phyloP scores from a whole-genome alignment of 2,888 invertebrate species.

The Chrysomela aeneicollis region DNA sequence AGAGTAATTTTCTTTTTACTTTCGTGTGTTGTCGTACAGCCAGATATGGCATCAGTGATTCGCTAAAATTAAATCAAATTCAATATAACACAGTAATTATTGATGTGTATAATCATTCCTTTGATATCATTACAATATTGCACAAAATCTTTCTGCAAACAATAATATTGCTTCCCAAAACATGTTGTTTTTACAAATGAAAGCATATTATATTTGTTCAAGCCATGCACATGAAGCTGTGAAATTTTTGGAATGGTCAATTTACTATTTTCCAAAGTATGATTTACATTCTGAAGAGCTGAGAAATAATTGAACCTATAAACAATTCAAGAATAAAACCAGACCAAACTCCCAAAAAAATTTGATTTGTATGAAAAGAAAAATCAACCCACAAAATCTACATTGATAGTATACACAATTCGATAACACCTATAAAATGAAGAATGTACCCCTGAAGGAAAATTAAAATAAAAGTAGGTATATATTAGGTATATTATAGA shows the following conservation, averaged over 20 bases:
- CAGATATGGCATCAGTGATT: too few relatives aligned
- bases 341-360: too few relatives aligned
- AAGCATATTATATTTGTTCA: background rate
- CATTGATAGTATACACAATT: conserved; percentile 16
- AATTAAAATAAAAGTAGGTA: background rate
- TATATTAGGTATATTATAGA: conserved; percentile 17
- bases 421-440: conserved; percentile 18
- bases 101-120: background rate
- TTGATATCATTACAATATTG: background rate
- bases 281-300: too few relatives aligned
- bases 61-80: too few relatives aligned
- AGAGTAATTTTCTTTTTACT: too few relatives aligned
- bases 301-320: too few relatives aligned
- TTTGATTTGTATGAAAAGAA: too few relatives aligned
- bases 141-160: background rate
- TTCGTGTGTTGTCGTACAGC: too few relatives aligned
- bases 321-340: too few relatives aligned
- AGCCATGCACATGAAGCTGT: background rate
- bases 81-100: background rate
- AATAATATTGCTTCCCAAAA: background rate
- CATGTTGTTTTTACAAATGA: background rate
- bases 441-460: background rate
- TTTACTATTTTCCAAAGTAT: too few relatives aligned
- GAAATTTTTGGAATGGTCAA: background rate
- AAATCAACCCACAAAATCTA: background rate